Conservation (phyloP, 2,113 vertebrate species). For the Lota lota region DNA sequence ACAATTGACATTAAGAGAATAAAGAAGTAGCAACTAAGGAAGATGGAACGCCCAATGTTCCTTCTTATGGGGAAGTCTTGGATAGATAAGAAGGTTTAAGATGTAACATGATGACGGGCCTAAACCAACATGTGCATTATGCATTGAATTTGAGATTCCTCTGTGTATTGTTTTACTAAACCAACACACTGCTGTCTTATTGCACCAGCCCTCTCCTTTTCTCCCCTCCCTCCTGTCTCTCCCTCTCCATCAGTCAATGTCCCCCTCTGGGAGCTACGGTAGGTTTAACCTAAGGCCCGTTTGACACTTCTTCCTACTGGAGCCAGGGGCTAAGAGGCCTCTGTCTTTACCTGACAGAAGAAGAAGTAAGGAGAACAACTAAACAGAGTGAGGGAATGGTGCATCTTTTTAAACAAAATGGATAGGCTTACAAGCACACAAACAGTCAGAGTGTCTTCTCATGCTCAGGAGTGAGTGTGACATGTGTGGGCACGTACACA, state of each 20-base stretch:
- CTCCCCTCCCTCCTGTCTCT: background rate
- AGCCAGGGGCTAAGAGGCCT: slow-evolving; percentile 11
- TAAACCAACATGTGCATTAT: no score
- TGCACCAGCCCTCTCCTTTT: no score
- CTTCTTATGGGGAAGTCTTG: no score
- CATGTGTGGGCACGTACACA: background rate
- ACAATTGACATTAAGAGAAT: no score
- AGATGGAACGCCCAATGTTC: no score
- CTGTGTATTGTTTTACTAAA: no score
- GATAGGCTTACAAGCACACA: slow-evolving; percentile 28
- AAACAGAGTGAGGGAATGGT: background rate
- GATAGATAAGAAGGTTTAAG: no score
- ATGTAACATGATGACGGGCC: no score
- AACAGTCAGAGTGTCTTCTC: background rate
- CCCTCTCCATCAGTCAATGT: background rate
- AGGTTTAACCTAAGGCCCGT: background rate
- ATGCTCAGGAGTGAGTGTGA: background rate
- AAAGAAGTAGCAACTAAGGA: no score
- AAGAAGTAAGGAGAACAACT: slow-evolving; percentile 1
- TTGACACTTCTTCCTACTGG: slow-evolving; percentile 16
- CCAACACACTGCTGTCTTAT: no score
- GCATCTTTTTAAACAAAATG: slow-evolving; percentile 26
- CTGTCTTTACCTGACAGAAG: slow-evolving; percentile 20
- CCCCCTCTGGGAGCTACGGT: background rate
- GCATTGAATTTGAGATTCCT: no score